phyloP scores from a whole-genome alignment of 1,140 invertebrate species.

The Thaumetopoea pityocampa region DNA sequence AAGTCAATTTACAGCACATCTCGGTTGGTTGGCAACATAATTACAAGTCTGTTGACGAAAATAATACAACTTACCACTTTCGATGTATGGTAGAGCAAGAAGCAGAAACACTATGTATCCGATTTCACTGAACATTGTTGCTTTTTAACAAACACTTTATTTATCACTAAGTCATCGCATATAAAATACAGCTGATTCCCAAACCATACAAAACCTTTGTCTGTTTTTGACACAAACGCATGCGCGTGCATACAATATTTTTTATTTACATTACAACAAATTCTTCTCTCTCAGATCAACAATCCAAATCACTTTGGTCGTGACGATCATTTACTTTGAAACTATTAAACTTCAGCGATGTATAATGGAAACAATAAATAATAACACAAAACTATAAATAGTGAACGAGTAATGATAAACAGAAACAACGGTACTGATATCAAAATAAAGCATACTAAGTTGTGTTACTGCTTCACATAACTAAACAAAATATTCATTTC shows the following conservation, averaged over 20 bases:
- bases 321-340: slow-evolving; percentile 14
- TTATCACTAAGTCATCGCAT: slow-evolving; percentile 71
- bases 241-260: slow-evolving; percentile 72
- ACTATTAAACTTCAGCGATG: slow-evolving; percentile 17
- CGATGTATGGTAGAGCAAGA: slow-evolving; percentile 76
- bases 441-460: slow-evolving; percentile 13
- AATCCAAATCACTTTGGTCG: slow-evolving; percentile 26
- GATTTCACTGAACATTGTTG: slow-evolving; percentile 78
- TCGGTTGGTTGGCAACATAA: slow-evolving; percentile 14
- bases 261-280: slow-evolving; percentile 74
- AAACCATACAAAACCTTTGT: slow-evolving; percentile 77
- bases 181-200: slow-evolving; percentile 75
- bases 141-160: slow-evolving; percentile 65
- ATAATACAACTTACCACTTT: slow-evolving; percentile 72
- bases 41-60: slow-evolving; percentile 16
- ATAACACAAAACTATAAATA: slow-evolving; percentile 23
- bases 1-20: slow-evolving; percentile 1
- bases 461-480: slow-evolving; percentile 37
- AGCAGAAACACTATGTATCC: slow-evolving; percentile 77
- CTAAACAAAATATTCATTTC: slow-evolving; percentile 32
- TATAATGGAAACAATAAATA: slow-evolving; percentile 32
- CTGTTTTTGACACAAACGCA: slow-evolving; percentile 73
- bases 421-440: slow-evolving; percentile 3
- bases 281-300: slow-evolving; percentile 24
- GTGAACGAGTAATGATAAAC: slow-evolving; percentile 9